Base-by-base conservation (phyloP, 2,888 invertebrate genomes). In the Dryocosmus kuriphilus region DNA sequence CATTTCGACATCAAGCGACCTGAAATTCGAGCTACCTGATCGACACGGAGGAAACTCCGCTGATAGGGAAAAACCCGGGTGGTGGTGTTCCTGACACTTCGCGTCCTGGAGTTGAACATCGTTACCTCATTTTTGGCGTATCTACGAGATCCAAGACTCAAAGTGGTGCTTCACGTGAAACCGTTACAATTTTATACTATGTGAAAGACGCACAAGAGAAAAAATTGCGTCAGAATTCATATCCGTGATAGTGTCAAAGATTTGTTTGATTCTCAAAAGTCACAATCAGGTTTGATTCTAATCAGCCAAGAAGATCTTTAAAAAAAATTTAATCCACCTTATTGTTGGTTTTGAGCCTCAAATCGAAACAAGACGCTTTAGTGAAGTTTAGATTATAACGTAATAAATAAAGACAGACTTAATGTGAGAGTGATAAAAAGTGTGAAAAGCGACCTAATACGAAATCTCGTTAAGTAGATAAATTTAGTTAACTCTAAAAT, bases 31-130 rank as follows among this genome's bases (percentile, higher is more conserved):
- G 30, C 95, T 96, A 19, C 82, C 96, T 95, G 89, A 96, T 96
- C 84, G 96, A 96, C 67, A 92, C 96, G 85, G 96, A 97, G 92
- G 91, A 91, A 83, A 92, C 92, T 78, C 92, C 92, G 41, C 92
- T 92, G 22, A 92, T 92, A 85, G 93, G 93, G 85, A 93, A 92
- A 83, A 93, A 93, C 6, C 89, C 92, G 63, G 79, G 83, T 85
- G 92, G 93, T 77, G 92, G 92, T 78, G 90, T 92, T 62, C 92
- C 92, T 86, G 93, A 93, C 87, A 92, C 92, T 57, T 85, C 85
- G 80, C 81, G 83, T 84, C 84, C 86, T 79, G 83, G 81, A 85
- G 81, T 80, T 82, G 76, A 82, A 83, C 77, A 82, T 65, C 76
- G 79, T 80, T 78, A 74, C 79, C 75, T 78, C 77, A 71, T 79